Base-by-base conservation (phyloP, 2,797 vertebrate species). In the Eospalax fontanierii region DNA sequence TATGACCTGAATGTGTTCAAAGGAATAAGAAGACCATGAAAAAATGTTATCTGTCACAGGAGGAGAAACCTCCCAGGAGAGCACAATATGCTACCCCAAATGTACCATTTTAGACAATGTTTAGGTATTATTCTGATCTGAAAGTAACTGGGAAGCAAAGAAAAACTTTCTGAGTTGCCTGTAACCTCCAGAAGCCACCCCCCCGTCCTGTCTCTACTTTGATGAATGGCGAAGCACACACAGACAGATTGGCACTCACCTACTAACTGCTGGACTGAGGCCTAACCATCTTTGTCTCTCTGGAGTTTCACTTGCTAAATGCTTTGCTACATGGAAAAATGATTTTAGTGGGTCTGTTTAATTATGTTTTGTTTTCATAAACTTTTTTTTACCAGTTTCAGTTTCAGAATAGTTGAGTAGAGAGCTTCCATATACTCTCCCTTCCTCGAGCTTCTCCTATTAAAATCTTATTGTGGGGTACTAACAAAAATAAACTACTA, bases 1-100 rank as follows among this genome's bases (percentile, higher is more conserved):
- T 95, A 59, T 97, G 97, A 30, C 96, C 96, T 33, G 89, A 92
- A n/a, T 97, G 94, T 89, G 91, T 43, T 59, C 73, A 90, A 70
- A 97, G 94, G 96, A 68, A n/a, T 15, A 6, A 33, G 30, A 30
- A 2, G 61, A 33, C 33, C 26, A 68, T 68, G 65, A 68, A 68
- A 68, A 68, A 66, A 33, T 33, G n/a, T 68, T 68, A 68, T 33
- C 65, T n/a, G 65, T 33, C 30, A 16, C 30, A 68, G 28, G 65
- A 33, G 14, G 65, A 68, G 65, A 68, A 68, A 68, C 30, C 16
- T 33, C 16, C 4, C 30, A 2, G 28, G 65, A 66, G 65, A 68
- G 8, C 50, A 54, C 65, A 68, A 14, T 33, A 68, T 68, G 65
- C 30, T 15, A 68, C 65, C 33, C 65, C 30, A 15, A 68, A 68